A percentile compares a stretch with the other conserved stretches of the same genome.
phyloP scores from a whole-genome alignment of 1,140 invertebrate species.

The Drosophila tropicalis region DNA sequence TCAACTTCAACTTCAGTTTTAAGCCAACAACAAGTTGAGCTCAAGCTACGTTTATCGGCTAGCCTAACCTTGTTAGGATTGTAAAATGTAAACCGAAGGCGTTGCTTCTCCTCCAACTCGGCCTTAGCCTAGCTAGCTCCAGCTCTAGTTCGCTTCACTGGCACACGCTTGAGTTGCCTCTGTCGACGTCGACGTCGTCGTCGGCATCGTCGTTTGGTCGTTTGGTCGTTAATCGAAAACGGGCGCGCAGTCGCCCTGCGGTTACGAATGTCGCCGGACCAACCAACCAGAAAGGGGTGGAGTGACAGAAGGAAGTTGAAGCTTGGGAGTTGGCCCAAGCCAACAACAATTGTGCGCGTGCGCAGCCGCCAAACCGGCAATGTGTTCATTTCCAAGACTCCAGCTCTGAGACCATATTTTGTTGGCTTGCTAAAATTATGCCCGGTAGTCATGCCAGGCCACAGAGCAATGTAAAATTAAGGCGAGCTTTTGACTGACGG shows the following conservation, averaged over 20 bases:
- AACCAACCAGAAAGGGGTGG: conserved; percentile 11
- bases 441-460: conserved; percentile 74
- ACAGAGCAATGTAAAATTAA: conserved; percentile 32
- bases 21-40: conserved; percentile 10
- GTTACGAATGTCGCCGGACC: conserved; percentile 60
- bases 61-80: conserved; percentile 79
- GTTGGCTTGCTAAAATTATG: conserved; percentile 68
- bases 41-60: conserved; percentile 66
- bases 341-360: conserved; percentile 65
- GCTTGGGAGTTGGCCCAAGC: conserved; percentile 2
- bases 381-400: conserved; percentile 70
- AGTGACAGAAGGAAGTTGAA: background rate
- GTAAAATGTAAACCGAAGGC: conserved; percentile 80
- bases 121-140: conserved; percentile 24
- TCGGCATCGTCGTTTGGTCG: conserved; percentile 21
- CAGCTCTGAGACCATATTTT: conserved; percentile 55
- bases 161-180: conserved; percentile 63
- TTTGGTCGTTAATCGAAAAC: conserved; percentile 71
- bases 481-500: conserved; percentile 54
- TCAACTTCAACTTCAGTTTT: conserved; percentile 16
- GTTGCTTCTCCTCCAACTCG: conserved; percentile 52
- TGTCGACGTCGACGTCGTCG: conserved; percentile 5
- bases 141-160: conserved; percentile 58
- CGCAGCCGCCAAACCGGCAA: conserved; percentile 61
- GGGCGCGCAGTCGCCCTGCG: conserved; percentile 68